Base-by-base conservation (phyloP, 2,113 vertebrate genomes). In the Myotis lucifugus region DNA sequence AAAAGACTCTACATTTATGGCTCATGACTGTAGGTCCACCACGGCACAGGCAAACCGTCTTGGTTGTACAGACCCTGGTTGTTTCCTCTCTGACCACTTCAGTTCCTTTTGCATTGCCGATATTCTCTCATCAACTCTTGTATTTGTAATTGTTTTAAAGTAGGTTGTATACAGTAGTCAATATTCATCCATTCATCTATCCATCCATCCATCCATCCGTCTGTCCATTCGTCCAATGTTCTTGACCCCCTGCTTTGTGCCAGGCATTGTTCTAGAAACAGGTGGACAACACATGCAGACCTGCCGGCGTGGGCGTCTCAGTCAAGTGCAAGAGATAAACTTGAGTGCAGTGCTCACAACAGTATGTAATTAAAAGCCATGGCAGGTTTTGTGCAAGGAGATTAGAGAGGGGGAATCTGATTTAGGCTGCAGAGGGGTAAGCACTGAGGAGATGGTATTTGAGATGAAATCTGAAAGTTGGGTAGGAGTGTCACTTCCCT, bases 61-160 rank as follows among this genome's bases (percentile, higher is more conserved):
- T 85, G 66, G 15, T 83, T 92, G 77, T 46, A 32, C 88, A 95
- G 79, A 93, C 12, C 17, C 66, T 72, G 34, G 40, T 91, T 17
- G 6, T 88, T 94, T 96, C 21, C 56, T 72, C 72, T 88, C 78
- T 52, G 40, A 54, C 18, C 46, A 19, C 34, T 73, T 84, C 25
- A 52, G n/a, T 92, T 76, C 67, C 79, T 83, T 78, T 64, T 90
- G 90, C n/a, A n/a, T 67, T 93, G 23, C 59, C 85, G 84, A 89
- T 34, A 27, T 73, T 88, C 21, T 42, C 25, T 78, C 79, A 32
- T 79, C 50, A 77, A 27, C 46, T 25, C 59, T 88, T 84, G 8
- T 50, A 34, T 85, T 92, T 76, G 34, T 56, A 66, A 37, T 81
- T 93, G 70, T 59, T 78, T 94, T 69, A 25, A 86, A 83, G 86